These are phyloP conservation scores for Medauroidea extradentata DNA, from an alignment of 1,140 invertebrate species.

Conservation along the genomic window DNA sequence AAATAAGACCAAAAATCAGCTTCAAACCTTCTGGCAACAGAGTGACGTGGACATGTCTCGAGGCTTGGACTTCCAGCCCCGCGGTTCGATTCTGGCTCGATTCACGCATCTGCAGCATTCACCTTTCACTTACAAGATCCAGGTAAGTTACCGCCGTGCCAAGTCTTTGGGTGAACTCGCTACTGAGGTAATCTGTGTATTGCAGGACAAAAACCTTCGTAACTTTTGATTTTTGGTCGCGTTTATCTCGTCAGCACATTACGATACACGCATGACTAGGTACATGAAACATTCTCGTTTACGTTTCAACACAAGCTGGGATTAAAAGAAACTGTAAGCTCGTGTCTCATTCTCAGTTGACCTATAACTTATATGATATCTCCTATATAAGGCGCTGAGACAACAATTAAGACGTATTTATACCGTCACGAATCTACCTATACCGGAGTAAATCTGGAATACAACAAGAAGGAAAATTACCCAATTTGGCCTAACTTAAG, in stretches of 20 bases:
- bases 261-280: no score
- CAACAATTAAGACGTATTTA: no score
- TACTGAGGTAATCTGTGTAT: background rate
- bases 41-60: conserved; percentile 46
- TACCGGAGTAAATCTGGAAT: no score
- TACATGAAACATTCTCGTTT: no score
- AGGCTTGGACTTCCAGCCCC: conserved; percentile 46
- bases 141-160: background rate
- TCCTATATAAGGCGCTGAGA: no score
- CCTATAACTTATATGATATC: no score
- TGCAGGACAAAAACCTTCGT: background rate
- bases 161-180: background rate
- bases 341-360: no score
- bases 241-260: background rate
- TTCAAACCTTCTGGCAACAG: conserved; percentile 49
- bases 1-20: conserved; percentile 24
- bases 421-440: no score
- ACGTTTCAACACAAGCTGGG: no score
- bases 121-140: conserved; percentile 54
- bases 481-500: no score
- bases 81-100: conserved; percentile 44
- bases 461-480: no score
- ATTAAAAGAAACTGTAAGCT: no score
- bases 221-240: background rate
- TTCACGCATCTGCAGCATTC: conserved; percentile 72